A percentile compares a stretch with the other conserved stretches of the same genome.
Conservation (phyloP, 2,113 vertebrate species). For the Motacilla tschutschensis region DNA sequence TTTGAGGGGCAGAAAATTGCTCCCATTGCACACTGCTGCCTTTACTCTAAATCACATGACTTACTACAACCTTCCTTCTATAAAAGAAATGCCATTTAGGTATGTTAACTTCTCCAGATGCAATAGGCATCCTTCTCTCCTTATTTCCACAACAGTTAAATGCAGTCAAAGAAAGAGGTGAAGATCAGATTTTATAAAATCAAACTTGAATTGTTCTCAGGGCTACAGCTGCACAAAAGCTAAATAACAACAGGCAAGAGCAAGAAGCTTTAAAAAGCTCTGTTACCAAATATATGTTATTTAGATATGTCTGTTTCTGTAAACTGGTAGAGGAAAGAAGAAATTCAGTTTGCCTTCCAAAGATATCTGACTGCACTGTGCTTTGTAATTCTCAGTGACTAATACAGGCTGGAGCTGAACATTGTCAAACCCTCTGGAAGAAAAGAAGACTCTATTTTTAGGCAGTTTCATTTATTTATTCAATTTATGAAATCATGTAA, state of each 20-base stretch:
- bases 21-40: constrained; percentile 86
- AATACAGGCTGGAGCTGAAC: not conserved
- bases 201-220: constrained; percentile 25
- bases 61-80: constrained; percentile 73
- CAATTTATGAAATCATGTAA: not conserved
- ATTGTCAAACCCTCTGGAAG: not conserved
- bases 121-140: constrained; percentile 25
- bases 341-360: not conserved
- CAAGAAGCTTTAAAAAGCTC: constrained; percentile 10
- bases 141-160: constrained; percentile 31
- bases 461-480: not conserved
- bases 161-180: constrained; percentile 58
- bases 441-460: not conserved
- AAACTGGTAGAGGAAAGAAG: not conserved
- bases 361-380: not conserved
- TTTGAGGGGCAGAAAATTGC: constrained; percentile 95
- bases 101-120: constrained; percentile 84
- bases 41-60: constrained; percentile 78
- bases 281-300: not conserved
- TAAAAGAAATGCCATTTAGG: constrained; percentile 89
- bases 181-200: constrained; percentile 66
- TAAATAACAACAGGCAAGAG: constrained; percentile 15
- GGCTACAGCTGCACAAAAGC: not conserved
- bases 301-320: constrained; percentile 26
- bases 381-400: constrained; percentile 1